Conservation (phyloP, 2,888 invertebrate species). For the Terebella lapidaria region DNA sequence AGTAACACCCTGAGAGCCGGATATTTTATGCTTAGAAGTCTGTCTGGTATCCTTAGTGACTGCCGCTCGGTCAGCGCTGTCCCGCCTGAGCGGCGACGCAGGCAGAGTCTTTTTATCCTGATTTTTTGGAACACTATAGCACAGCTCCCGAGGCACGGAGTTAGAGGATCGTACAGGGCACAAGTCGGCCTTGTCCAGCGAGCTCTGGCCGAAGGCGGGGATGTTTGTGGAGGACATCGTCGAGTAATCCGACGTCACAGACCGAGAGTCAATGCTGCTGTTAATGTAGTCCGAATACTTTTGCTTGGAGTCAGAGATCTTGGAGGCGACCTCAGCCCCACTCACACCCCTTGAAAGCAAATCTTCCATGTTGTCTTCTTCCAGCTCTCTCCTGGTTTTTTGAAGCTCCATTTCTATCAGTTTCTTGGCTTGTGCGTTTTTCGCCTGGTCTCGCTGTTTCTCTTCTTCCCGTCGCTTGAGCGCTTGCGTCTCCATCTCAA, state of each 20-base stretch:
- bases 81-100: background rate
- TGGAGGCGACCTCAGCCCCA: too few relatives aligned
- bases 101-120: too few relatives aligned
- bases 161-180: too few relatives aligned
- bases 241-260: constrained; percentile 27
- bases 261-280: constrained; percentile 11
- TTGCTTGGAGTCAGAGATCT: background rate
- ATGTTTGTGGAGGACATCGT: constrained; percentile 22
- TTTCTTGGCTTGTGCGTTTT: constrained; percentile 8
- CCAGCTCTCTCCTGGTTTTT: constrained; percentile 14
- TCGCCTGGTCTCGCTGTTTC: constrained; percentile 10
- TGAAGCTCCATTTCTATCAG: constrained; percentile 14
- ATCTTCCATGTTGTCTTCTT: constrained; percentile 12
- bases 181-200: too few relatives aligned
- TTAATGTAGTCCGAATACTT: constrained; percentile 10
- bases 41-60: too few relatives aligned
- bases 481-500: constrained; percentile 15
- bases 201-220: background rate
- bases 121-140: too few relatives aligned
- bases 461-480: constrained; percentile 17
- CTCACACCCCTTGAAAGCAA: background rate
- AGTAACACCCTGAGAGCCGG: background rate
- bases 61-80: too few relatives aligned
- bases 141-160: too few relatives aligned
- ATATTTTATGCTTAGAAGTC: too few relatives aligned